Percentiles rank a stretch among this genome's conserved stretches.
phyloP scores from a whole-genome alignment of 2,888 invertebrate species.

The Clusia tigrina region DNA sequence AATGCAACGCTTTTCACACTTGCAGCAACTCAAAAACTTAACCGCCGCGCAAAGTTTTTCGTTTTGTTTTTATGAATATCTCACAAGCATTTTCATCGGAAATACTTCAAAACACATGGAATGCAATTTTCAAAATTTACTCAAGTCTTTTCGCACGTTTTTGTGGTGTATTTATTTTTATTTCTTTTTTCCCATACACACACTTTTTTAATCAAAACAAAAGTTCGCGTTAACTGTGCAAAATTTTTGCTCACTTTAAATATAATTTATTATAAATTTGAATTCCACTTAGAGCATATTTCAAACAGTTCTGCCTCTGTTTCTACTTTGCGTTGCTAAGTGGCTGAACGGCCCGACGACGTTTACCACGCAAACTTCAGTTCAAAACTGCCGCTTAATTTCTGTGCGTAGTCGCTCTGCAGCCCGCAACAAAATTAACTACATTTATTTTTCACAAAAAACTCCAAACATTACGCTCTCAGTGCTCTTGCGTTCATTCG shows the following conservation, averaged over 20 bases:
- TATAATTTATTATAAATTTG: neutral
- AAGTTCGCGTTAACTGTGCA: neutral
- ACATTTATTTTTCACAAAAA: slow-evolving; percentile 19
- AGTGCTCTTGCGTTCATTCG: neutral
- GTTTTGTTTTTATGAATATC: slow-evolving; percentile 12
- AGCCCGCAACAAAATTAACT: slow-evolving; percentile 20
- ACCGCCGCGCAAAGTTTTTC: neutral
- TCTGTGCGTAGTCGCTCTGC: slow-evolving; percentile 35
- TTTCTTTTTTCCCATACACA: no score
- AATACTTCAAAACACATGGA: slow-evolving; percentile 11
- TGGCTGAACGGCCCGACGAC: slow-evolving; percentile 53
- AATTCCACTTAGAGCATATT: neutral
- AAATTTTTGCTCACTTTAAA: neutral
- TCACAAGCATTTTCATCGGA: slow-evolving; percentile 30
- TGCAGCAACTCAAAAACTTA: neutral
- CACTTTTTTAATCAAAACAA: no score
- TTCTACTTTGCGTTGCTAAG: slow-evolving; percentile 10
- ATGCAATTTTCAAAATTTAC: neutral
- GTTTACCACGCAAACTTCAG: slow-evolving; percentile 60
- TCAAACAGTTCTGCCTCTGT: neutral
- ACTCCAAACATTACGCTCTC: slow-evolving; percentile 3
- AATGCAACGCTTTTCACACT: slow-evolving; percentile 21
- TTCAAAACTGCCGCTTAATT: slow-evolving; percentile 52
- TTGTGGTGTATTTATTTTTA: neutral
- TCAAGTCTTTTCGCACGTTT: neutral